These are phyloP conservation scores for Pedetes capensis DNA, from an alignment of 2,113 vertebrate genomes.

Conservation along the genomic window DNA sequence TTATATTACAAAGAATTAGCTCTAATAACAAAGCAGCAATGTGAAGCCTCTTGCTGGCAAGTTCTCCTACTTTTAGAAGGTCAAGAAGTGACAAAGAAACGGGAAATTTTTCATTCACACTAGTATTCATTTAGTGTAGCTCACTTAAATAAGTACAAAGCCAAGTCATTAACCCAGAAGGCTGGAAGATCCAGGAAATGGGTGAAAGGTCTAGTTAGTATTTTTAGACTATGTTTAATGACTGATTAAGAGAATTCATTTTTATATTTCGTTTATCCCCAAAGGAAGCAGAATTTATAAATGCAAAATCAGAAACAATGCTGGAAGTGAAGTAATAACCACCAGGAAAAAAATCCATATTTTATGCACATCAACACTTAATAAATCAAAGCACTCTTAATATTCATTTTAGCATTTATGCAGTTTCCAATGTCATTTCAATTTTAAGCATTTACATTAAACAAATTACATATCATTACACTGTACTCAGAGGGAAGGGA, in stretches of 20 bases:
- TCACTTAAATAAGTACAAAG: not conserved
- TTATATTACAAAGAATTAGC: constrained; percentile 30
- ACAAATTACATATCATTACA: constrained; percentile 66
- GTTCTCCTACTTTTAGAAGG: not conserved
- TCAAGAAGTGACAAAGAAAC: not conserved
- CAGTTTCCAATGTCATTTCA: constrained; percentile 58
- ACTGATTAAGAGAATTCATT: constrained; percentile 8
- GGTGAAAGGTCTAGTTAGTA: not conserved
- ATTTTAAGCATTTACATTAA: constrained; percentile 71
- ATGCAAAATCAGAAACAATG: not conserved
- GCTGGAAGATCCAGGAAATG: not conserved
- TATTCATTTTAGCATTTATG: constrained; percentile 57
- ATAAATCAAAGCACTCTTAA: constrained; percentile 67
- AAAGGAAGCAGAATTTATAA: constrained; percentile 24
- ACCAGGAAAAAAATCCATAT: constrained; percentile 2
- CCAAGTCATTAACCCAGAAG: not conserved
- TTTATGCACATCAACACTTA: constrained; percentile 53
- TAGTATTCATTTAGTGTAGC: not conserved
- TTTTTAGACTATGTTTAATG: not conserved
- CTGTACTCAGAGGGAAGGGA: not conserved
- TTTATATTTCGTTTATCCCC: not conserved
- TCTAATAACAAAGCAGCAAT: not conserved
- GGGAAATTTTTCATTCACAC: not conserved
- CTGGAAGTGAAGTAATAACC: not conserved
- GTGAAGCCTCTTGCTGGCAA: not conserved